Conservation (phyloP, 2,888 invertebrate genomes). For the Mesochorus sp. region DNA sequence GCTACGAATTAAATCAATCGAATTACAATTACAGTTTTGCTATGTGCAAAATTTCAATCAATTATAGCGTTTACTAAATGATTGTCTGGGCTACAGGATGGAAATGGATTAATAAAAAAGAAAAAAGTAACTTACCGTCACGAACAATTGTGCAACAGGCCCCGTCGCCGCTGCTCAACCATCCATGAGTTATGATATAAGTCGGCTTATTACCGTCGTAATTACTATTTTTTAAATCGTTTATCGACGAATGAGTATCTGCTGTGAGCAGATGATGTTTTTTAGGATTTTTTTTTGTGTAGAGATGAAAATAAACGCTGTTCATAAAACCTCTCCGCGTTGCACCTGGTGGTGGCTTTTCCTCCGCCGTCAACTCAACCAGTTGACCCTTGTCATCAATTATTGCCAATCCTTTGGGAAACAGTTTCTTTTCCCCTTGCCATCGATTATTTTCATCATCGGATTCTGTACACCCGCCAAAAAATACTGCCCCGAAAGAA, state of each 20-base stretch:
- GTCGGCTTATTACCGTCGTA: not conserved
- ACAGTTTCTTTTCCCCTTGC: not conserved
- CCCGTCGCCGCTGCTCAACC: not conserved
- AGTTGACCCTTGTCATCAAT: not conserved
- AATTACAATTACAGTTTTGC: too few relatives aligned
- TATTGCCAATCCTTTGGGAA: not conserved
- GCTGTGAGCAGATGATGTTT: not conserved
- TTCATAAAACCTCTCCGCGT: not conserved
- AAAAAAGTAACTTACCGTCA: constrained; percentile 19
- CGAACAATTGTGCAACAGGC: not conserved
- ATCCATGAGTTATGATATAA: constrained; percentile 30
- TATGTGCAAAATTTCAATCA: too few relatives aligned
- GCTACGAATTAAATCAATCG: constrained; percentile 41
- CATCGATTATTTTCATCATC: not conserved
- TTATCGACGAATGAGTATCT: not conserved
- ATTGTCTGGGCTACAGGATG: too few relatives aligned
- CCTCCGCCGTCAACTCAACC: constrained; percentile 5
- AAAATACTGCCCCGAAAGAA: not conserved
- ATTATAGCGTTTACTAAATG: too few relatives aligned
- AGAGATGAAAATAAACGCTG: constrained; percentile 6
- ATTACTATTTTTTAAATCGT: not conserved
- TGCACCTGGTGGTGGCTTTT: not conserved
- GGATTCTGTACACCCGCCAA: not conserved
- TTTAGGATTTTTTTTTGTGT: constrained; percentile 1
- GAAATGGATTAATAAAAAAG: too few relatives aligned